Percentiles rank a stretch among this genome's conserved stretches.
Evolutionary conservation across 2,113 vertebrate genomes (phyloP).

Genomic region (Charadrius vociferus): DNA sequence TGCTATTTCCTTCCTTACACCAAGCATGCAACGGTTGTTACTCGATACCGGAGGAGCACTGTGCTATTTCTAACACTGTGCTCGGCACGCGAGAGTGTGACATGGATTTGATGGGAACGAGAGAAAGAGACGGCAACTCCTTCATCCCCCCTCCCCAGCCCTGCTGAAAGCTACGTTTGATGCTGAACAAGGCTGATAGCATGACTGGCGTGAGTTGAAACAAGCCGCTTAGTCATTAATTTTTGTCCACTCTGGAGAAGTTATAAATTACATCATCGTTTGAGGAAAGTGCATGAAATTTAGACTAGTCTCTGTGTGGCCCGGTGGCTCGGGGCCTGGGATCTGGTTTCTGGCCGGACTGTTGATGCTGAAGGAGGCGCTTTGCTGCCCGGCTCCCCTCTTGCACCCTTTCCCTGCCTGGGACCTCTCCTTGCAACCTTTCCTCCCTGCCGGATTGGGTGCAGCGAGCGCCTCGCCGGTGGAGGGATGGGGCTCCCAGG

Average conservation of each 20-base stretch:
- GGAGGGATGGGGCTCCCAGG: neutral
- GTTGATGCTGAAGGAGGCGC: neutral
- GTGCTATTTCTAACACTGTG: neutral
- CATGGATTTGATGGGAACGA: neutral
- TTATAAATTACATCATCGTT: slow-evolving; percentile 30
- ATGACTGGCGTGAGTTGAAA: neutral
- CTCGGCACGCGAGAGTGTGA: neutral
- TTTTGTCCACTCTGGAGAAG: neutral
- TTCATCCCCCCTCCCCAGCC: neutral
- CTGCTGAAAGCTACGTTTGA: neutral
- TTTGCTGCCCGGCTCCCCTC: neutral
- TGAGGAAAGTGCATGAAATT: slow-evolving; percentile 14
- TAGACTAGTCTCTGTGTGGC: neutral
- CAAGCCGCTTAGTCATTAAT: slow-evolving; percentile 28
- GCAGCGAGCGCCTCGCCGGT: rapidly evolving
- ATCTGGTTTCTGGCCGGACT: neutral
- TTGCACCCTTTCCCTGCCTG: neutral
- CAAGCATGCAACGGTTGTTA: neutral
- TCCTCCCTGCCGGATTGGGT: rapidly evolving
- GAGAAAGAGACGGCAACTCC: neutral
- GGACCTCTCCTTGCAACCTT: neutral
- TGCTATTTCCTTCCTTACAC: slow-evolving; percentile 29
- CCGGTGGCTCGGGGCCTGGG: neutral
- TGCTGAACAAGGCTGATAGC: slow-evolving; percentile 12
- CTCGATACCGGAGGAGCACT: neutral